Conservation (phyloP, 2,888 invertebrate genomes). For the Nomada flava region DNA sequence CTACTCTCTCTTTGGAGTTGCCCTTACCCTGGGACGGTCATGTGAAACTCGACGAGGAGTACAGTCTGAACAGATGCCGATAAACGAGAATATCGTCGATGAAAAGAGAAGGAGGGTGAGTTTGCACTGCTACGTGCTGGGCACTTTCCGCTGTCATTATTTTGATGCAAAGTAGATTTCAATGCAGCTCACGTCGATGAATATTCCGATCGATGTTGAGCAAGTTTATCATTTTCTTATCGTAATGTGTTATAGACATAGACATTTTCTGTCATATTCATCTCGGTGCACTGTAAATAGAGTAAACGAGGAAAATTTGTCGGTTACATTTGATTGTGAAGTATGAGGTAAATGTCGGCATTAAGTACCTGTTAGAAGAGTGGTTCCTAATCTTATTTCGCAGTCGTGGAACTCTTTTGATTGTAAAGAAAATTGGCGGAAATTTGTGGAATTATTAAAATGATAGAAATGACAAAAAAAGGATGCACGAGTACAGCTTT, state of each 20-base stretch:
- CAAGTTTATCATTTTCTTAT: no score
- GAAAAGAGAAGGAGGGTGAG: slow-evolving; percentile 28
- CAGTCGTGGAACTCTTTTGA: no score
- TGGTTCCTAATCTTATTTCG: no score
- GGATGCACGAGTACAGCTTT: no score
- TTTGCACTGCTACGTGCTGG: slow-evolving; percentile 4
- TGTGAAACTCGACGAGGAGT: slow-evolving; percentile 44
- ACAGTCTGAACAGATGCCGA: slow-evolving; percentile 55
- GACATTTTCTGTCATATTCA: no score
- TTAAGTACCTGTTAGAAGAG: no score
- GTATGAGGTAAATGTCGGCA: no score
- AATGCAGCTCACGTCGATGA: neutral
- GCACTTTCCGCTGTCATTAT: slow-evolving; percentile 52
- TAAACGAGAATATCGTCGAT: slow-evolving; percentile 61
- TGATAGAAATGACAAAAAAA: no score
- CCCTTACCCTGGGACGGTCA: slow-evolving; percentile 36
- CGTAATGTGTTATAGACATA: no score
- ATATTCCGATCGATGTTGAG: neutral
- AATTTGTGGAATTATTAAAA: no score
- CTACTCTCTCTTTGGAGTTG: slow-evolving; percentile 40
- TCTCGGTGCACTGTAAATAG: no score
- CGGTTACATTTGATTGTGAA: neutral
- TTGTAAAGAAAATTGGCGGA: no score
- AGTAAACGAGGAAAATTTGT: neutral
- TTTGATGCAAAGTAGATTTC: neutral